Conservation (phyloP, 2,113 vertebrate genomes). For the Callaeas wilsoni region DNA sequence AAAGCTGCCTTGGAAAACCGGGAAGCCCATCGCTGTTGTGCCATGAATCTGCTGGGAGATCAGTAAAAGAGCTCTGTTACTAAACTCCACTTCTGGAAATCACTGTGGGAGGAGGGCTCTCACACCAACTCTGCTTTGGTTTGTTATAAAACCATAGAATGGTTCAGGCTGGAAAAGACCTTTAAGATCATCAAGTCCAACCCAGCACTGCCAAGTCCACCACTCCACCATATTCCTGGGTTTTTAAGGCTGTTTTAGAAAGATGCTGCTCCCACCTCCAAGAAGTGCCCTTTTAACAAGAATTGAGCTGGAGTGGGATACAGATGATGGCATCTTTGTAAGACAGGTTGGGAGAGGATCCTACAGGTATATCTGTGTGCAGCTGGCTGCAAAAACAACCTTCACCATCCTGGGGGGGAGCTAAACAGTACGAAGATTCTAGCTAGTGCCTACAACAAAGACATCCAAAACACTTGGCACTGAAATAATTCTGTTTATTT, state of each 20-base stretch:
- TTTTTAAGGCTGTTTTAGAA: not conserved
- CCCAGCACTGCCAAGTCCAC: not conserved
- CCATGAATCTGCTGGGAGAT: not conserved
- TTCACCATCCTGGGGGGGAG: not conserved
- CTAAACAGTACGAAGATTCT: not conserved
- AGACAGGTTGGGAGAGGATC: not conserved
- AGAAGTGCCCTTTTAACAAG: not conserved
- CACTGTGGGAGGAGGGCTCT: not conserved
- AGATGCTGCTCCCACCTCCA: not conserved
- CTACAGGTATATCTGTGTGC: not conserved
- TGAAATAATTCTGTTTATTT: slow-evolving; percentile 55
- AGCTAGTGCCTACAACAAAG: slow-evolving; percentile 23
- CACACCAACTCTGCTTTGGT: not conserved
- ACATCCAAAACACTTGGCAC: slow-evolving; percentile 24
- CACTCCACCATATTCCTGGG: not conserved
- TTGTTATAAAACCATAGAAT: not conserved
- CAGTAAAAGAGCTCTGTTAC: not conserved
- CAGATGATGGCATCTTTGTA: not conserved
- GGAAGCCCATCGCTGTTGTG: not conserved
- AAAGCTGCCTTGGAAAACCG: not conserved
- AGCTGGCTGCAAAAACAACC: not conserved
- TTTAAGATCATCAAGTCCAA: not conserved
- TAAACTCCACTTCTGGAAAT: not conserved
- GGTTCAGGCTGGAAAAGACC: not conserved
- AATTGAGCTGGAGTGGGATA: not conserved